Conservation (phyloP, 2,797 vertebrate species). For the Coregonus suidteri region DNA sequence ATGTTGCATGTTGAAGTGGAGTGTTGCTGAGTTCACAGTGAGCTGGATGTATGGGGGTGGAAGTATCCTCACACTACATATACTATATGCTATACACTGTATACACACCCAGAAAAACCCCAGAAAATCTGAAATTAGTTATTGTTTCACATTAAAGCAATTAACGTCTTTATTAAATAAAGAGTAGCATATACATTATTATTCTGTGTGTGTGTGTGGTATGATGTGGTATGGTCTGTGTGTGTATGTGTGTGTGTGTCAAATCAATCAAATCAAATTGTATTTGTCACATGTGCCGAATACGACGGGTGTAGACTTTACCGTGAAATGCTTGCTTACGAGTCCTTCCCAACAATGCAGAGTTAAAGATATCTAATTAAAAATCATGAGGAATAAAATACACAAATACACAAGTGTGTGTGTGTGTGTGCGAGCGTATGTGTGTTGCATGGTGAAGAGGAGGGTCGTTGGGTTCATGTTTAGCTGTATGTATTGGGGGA, state of each 20-base stretch:
- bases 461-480: background rate
- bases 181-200: background rate
- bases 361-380: background rate
- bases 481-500: background rate
- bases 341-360: background rate
- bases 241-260: background rate
- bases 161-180: background rate
- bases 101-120: background rate
- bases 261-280: background rate
- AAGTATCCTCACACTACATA: background rate
- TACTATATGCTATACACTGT: background rate
- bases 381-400: too few species aligned
- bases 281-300: too few species aligned
- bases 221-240: too few species aligned
- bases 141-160: background rate
- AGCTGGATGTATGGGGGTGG: slow-evolving; percentile 5
- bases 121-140: background rate
- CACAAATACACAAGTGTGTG: background rate
- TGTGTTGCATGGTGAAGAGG: slow-evolving; percentile 12
- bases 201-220: too few species aligned
- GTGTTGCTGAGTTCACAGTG: background rate
- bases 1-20: background rate
- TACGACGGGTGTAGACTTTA: too few species aligned
- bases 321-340: too few species aligned
- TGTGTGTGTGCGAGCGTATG: background rate